Base-by-base conservation (phyloP, 2,888 invertebrate species). In the Seladonia tumulorum region DNA sequence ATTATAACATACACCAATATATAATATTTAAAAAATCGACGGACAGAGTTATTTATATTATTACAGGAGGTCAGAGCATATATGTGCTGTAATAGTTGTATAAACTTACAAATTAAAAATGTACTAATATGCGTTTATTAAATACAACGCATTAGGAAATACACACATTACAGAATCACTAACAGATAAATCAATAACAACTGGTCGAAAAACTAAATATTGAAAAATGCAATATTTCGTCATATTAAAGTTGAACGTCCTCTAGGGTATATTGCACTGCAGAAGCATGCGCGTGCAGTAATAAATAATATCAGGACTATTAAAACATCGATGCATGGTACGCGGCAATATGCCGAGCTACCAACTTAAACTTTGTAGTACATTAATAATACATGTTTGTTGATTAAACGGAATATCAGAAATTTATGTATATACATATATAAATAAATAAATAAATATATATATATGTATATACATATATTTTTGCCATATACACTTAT, bases 311-410 rank as follows among this genome's bases (percentile, higher is more conserved):
- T 63, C n/a, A 49, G 47, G 57, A 57, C 63, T 78, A 81, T 78
- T 78, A 81, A 85, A 85, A 86, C 85, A 86, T 81, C 85, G 85
- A 75, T 57, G 45, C n/a, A 75, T 71, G 42, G 39, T 70, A 70
- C 39, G n/a, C 53, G 25, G 39, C 22, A 76, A 47, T 22, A 63
- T 78, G 73, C 45, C 42, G 57, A 75, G 60, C 16, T 81, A 81
- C 72, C 71, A 72, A 74, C 63, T 79, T 66, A 76, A 85, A 71
- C 74, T 75, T 29, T 83, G 79, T 71, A 77, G 76, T 60, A 76
- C 82, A 63, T 63, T 83, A 73, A 63, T 79, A 83, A 79, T 85
- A 84, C 66, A 79, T 45, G 42, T 47, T 68, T 57, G 71, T 75
- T n/a, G 78, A 66, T 71, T 79, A 72, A 76, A 72, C 66, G 60